These are phyloP conservation scores for Acrossocheilus fasciatus DNA, from an alignment of 2,797 vertebrate species.

Conservation along the genomic window DNA sequence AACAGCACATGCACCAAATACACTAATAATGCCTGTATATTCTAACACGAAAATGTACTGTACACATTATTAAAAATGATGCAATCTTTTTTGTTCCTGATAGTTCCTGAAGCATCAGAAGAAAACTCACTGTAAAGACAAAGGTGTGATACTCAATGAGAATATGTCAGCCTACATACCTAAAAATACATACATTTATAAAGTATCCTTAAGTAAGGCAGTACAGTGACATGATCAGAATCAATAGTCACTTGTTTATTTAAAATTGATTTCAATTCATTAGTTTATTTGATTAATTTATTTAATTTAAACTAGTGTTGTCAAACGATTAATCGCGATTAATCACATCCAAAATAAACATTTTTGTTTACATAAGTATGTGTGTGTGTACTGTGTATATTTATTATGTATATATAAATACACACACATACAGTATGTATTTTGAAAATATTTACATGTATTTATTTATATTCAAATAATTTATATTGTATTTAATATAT, in stretches of 20 bases:
- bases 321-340: too few relatives aligned
- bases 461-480: too few relatives aligned
- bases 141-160: neutral
- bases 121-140: slow-evolving; percentile 31
- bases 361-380: too few relatives aligned
- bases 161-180: neutral
- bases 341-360: too few relatives aligned
- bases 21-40: neutral
- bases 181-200: neutral
- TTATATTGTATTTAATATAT: too few relatives aligned
- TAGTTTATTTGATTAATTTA: neutral
- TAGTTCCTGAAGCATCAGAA: neutral
- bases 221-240: neutral
- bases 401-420: too few relatives aligned
- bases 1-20: neutral
- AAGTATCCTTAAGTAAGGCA: neutral
- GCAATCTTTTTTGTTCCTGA: neutral
- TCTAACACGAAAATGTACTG: neutral
- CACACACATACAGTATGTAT: too few relatives aligned
- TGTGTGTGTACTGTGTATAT: too few relatives aligned
- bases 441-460: too few relatives aligned
- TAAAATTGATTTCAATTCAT: neutral
- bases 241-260: neutral
- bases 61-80: neutral
- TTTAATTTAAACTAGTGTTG: neutral